Conservation (phyloP, 2,888 invertebrate species). For the Pandemis heparana region DNA sequence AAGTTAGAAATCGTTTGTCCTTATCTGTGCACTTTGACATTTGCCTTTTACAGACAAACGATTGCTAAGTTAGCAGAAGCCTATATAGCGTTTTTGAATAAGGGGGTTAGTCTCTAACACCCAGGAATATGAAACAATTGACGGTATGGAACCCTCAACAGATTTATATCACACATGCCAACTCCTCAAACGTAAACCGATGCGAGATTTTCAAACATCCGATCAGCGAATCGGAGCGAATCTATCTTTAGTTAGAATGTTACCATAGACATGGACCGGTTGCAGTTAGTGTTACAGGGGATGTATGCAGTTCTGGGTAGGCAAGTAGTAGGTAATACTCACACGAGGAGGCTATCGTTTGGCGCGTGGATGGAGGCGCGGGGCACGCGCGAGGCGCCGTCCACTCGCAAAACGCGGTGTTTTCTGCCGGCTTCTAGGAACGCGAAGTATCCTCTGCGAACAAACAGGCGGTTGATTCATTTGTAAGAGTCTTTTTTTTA, state of each 20-base stretch:
- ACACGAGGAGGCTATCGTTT: constrained; percentile 90
- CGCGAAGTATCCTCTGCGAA: constrained; percentile 92
- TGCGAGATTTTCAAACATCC: background rate
- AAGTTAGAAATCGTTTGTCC: too few relatives aligned
- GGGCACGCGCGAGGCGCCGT: constrained; percentile 83
- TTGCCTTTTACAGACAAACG: too few relatives aligned
- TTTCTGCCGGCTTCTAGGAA: constrained; percentile 93
- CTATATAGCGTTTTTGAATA: too few relatives aligned
- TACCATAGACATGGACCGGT: background rate
- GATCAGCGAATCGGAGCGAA: too few relatives aligned
- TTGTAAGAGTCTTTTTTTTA: background rate
- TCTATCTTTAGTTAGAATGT: constrained; percentile 6
- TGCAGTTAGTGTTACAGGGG: constrained; percentile 14
- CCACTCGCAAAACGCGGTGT: constrained; percentile 87
- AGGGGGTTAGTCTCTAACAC: background rate
- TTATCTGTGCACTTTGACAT: too few relatives aligned
- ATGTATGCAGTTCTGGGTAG: background rate
- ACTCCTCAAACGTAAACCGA: background rate
- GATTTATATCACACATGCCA: background rate
- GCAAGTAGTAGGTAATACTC: constrained; percentile 39
- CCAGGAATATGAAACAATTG: background rate
- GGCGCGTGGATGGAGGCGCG: constrained; percentile 88
- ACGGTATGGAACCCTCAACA: background rate
- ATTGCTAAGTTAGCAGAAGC: too few relatives aligned
- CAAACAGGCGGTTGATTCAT: background rate